Base-by-base conservation (phyloP, 2,888 invertebrate genomes). In the Drosophila tripunctata region DNA sequence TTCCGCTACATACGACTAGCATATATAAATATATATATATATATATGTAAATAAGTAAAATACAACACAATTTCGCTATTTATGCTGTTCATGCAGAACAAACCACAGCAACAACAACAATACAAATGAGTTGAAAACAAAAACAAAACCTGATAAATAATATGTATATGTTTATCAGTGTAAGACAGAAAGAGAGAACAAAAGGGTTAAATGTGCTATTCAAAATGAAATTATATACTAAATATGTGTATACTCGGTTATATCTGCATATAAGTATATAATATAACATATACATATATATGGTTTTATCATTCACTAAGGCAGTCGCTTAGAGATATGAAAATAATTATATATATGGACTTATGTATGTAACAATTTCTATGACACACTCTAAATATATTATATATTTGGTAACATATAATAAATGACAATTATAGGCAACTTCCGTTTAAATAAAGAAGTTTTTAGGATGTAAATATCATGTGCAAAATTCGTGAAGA, bases 41-140 rank as follows among this genome's bases (percentile, higher is more conserved):
- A 44, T 12, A 31, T 12, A 47, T 38, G 17, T 55, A 38, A 40
- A 31, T 30, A 14, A 51, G 12, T 14, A 4, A 40, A 52, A 41
- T 41, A 52, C 21, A 52, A 52, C 33, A 31, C 31, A 41, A 50
- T 15, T 3, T 33, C 44, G 27, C 31, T 41, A 27, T 61, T 70
- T 63, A 65, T 65, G 66, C 57, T 73, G 60, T 61, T 69, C 64
- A 73, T 62, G 74, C 75, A 66, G 62, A 74, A 69, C 69, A 54
- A 57, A 55, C 4, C 15, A 45, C 1, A 40, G 15, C 21, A 45
- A 47, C 27, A 33, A 22, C 21, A 48, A 36, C 48, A 36, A 36
- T 36, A 48, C 24, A 48, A 51, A 40, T 45, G 52, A 27, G 50
- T 50, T 14, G 27, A 51, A 22, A 55, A n/a, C 33, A 17, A 61